Base-by-base conservation (phyloP, 1,140 invertebrate genomes). In the Leptopilina clavipes region DNA sequence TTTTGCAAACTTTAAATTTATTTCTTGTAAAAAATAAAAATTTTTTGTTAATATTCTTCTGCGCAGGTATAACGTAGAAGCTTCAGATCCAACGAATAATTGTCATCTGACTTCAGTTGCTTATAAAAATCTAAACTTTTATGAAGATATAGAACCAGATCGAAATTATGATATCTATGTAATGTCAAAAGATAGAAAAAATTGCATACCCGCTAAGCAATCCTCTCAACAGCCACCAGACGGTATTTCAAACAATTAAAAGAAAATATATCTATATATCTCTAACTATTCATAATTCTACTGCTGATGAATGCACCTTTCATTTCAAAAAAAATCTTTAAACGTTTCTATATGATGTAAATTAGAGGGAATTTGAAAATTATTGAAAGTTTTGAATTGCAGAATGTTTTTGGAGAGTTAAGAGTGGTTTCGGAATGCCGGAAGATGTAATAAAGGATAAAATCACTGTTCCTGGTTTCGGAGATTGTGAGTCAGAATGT, bases 401-500 rank as follows among this genome's bases (percentile, higher is more conserved):
- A 95, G 95, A 96, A 87, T 96, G 95, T 86, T 96, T 96, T 85
- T 95, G 94, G 92, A 92, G 95, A 65, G 93, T 95, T 1, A 92
- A 94, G 44, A 95, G 94, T 78, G 94, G 94, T 5, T 92, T 93
- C 3, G 89, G 93, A 18, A 92, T 96, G 70, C 92, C 92, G 40
- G 91, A 92, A 14, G 86, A 90, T 0, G 91, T 94, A 1, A 92
- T 93, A 0, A 91, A 92, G 40, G 93, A 94, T 31, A 92, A 94
- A 0, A 84, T 94, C 0, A 92, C 91, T 0, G 94, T 93, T 1
- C 90, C 93, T 1, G 93, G 93, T 2, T 91, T 96, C 3, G 94
- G 94, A 0, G 94, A 95, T 22, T 96, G 95, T 82, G 94, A 96
- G 85, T 89, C 93, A 12, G 94, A 94, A 79, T 96, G 95, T 79